Conservation (phyloP, 30 jellyfish, hydroid and myxozoan species). For the Hydractinia echinata region DNA sequence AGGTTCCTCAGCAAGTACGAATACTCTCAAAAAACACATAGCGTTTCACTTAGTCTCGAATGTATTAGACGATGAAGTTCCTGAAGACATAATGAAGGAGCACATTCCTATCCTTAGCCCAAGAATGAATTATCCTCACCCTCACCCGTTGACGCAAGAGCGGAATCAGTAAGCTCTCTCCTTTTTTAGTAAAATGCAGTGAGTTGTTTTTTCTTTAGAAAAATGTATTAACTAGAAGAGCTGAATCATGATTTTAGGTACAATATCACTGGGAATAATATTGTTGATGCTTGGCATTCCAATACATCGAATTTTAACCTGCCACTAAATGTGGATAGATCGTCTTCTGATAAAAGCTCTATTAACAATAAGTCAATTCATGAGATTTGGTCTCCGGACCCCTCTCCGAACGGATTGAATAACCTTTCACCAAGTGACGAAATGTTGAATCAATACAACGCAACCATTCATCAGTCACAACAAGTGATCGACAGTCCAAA, state of each 20-base stretch:
- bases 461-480: not conserved
- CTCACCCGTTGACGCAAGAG: not conserved
- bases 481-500: constrained; percentile 10
- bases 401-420: constrained; percentile 87
- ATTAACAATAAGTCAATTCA: constrained; percentile 69
- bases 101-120: not conserved
- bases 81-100: constrained; percentile 43
- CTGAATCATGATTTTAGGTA: not conserved
- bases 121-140: not conserved
- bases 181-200: not conserved
- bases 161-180: not conserved
- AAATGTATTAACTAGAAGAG: not conserved
- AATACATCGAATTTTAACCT: constrained; percentile 23
- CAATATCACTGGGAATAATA: constrained; percentile 41
- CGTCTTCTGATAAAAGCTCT: constrained; percentile 29
- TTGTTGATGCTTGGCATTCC: constrained; percentile 26
- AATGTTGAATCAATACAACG: not conserved
- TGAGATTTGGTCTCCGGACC: constrained; percentile 99
- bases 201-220: not conserved
- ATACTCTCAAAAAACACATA: constrained; percentile 61
- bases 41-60: constrained; percentile 87
- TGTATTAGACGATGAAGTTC: constrained; percentile 85
- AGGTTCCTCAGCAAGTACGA: constrained; percentile 36
- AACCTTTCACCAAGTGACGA: constrained; percentile 94
- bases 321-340: constrained; percentile 17